Base-by-base conservation (phyloP, 2,113 vertebrate genomes). In the Empidonax traillii region DNA sequence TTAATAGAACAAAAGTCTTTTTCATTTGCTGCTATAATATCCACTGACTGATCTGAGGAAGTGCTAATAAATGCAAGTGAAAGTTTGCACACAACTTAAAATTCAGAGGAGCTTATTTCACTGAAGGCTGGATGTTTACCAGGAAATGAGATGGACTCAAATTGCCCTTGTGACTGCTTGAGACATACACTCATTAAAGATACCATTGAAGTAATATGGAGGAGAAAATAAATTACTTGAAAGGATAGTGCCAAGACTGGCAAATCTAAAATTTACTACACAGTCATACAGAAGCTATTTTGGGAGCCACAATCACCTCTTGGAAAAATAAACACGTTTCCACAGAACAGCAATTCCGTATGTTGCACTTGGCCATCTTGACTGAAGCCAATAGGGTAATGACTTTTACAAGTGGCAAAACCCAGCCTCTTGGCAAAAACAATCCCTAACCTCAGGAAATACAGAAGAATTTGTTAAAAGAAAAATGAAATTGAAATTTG, bases 291-390 rank as follows among this genome's bases (percentile, higher is more conserved):
- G 67, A 51, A 94, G 74, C 74, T 91, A 94, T 96, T 97, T 35
- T 85, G 84, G 71, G 96, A 95, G 41, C 79, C 89, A 95, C 95
- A 95, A 88, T 93, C 93, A 92, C 89, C 89, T 96, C 91, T 79
- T 92, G 93, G 95, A 97, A 95, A 96, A 95, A 92, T 87, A 93
- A 96, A 95, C 92, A 91, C 63, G 37, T 87, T 89, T 96, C 91
- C 89, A 78, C 87, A 85, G 81, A 95, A 91, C 66, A 87, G 87
- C 71, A 81, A 78, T 89, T 93, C 73, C 2, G 18, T 62, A 9
- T 82, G 81, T 89, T 89, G 91, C 86, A 61, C 61, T 94, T 93
- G 91, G 93, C 73, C 61, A 69, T 71, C 76, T 52, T 78, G 65
- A 47, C 77, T 61, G 41, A 91, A 92, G 74, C 53, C 77, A 89